These are phyloP conservation scores for Perizoma flavofasciatum DNA, from an alignment of 2,888 invertebrate genomes.

Conservation along the genomic window DNA sequence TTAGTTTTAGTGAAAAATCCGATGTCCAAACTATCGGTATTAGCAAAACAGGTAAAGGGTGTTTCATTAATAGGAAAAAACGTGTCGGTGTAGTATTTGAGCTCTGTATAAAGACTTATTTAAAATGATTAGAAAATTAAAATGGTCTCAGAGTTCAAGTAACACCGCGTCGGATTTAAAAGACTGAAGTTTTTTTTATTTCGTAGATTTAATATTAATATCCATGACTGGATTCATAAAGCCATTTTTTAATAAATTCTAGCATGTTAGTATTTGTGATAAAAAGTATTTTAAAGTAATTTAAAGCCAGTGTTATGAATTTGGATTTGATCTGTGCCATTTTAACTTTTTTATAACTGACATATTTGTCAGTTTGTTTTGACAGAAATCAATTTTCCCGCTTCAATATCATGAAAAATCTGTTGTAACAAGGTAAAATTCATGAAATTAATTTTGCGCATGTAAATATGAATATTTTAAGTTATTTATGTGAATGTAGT, in stretches of 20 bases:
- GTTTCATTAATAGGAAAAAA: conserved; percentile 35
- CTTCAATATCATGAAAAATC: conserved; percentile 44
- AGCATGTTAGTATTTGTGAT: conserved; percentile 73
- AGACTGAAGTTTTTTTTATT: conserved; percentile 75
- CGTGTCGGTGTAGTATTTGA: conserved; percentile 41
- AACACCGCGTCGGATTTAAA: conserved; percentile 69
- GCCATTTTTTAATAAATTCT: conserved; percentile 63
- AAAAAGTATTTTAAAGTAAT: conserved; percentile 73
- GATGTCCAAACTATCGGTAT: conserved; percentile 62
- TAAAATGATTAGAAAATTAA: conserved; percentile 16
- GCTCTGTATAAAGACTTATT: conserved; percentile 27
- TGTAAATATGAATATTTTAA: conserved; percentile 77
- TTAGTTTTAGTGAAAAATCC: conserved; percentile 62
- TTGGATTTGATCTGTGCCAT: conserved; percentile 66
- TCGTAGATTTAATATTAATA: conserved; percentile 53
- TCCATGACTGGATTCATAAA: conserved; percentile 68
- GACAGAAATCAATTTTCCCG: conserved; percentile 51
- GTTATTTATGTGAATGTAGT: conserved; percentile 81
- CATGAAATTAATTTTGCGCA: conserved; percentile 57
- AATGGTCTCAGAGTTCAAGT: conserved; percentile 42
- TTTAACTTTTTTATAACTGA: conserved; percentile 67
- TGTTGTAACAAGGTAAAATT: conserved; percentile 32
- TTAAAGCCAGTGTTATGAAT: conserved; percentile 59
- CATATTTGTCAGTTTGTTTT: conserved; percentile 57
- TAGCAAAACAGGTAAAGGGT: conserved; percentile 43